These are phyloP conservation scores for Pyrgilauda ruficollis DNA, from an alignment of 2,113 vertebrate genomes.

Conservation along the genomic window DNA sequence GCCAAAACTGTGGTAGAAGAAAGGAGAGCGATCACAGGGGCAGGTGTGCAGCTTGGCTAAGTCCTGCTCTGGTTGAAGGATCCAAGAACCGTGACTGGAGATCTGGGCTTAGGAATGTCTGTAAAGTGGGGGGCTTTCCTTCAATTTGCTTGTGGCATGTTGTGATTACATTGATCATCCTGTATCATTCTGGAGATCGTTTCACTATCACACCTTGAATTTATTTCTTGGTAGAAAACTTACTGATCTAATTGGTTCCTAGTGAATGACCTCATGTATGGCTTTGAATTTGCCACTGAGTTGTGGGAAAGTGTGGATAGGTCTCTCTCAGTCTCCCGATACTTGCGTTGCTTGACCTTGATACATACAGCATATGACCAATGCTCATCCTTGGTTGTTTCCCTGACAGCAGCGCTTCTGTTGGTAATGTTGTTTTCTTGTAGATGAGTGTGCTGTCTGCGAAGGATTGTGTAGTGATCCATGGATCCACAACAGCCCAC, in stretches of 20 bases:
- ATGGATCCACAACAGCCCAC: neutral
- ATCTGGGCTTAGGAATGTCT: neutral
- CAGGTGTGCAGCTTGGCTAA: rapidly evolving
- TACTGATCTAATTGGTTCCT: neutral
- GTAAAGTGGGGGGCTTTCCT: neutral
- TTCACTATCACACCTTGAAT: neutral
- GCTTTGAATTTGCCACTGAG: neutral
- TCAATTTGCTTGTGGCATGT: neutral
- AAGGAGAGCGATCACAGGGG: neutral
- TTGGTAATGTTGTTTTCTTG: neutral
- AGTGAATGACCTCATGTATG: neutral
- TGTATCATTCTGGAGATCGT: neutral
- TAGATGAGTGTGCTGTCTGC: rapidly evolving
- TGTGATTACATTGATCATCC: neutral
- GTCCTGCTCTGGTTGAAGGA: neutral
- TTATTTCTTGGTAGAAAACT: neutral
- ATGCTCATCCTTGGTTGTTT: neutral
- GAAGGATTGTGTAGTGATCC: neutral
- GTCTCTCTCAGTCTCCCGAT: neutral
- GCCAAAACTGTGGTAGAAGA: neutral
- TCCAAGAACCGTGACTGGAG: neutral
- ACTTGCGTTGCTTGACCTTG: neutral
- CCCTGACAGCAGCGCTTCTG: neutral
- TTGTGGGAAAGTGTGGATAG: neutral
- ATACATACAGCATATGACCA: neutral